Base-by-base conservation (phyloP, 2,113 vertebrate genomes). In the Chascanopsetta lugubris region DNA sequence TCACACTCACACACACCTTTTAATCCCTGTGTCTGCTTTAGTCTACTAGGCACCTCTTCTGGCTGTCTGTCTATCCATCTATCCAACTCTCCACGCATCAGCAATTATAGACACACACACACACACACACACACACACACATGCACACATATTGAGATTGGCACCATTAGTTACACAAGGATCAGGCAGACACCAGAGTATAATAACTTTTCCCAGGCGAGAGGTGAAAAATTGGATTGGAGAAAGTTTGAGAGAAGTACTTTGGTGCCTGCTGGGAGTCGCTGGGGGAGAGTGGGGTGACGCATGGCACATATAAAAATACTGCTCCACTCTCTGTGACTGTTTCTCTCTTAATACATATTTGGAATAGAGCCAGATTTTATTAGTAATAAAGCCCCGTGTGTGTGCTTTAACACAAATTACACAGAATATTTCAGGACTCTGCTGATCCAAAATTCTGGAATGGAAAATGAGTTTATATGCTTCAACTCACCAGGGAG, bases 141-240 rank as follows among this genome's bases (percentile, higher is more conserved):
- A 27, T 29, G 43, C 40, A 43, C 5, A 51, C 46, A 58, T 20
- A 59, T 57, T 49, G 36, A 66, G 71, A 75, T 59, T 70, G 77
- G 59, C 77, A 77, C 79, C 81, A 81, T 85, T 82, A 71, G 84
- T 80, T 85, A 79, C 79, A 74, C 64, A 54, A 56, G 77, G 61
- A 60, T 67, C 83, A 61, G 65, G 54, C 69, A 75, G 60, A n/a
- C 69, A 54, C 50, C 67, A 15, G 42, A 56, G 55, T 59, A 43
- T 77, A 85, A 83, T 80, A 72, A 82, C 72, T 84, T 82, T 50
- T 80, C 43, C 47, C 60, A 22, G 73, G 59, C 76, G 43, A 82
- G 75, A 85, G 72, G 79, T 75, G 80, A 81, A 84, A 74, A 84
- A 85, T 72, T 69, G 70, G 71, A 83, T 70, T 75, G 61, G 46